A percentile compares a stretch with the other conserved stretches of the same genome.
Evolutionary conservation across 2,888 invertebrate species (phyloP).

Genomic region (Drosophila neotestacea): DNA sequence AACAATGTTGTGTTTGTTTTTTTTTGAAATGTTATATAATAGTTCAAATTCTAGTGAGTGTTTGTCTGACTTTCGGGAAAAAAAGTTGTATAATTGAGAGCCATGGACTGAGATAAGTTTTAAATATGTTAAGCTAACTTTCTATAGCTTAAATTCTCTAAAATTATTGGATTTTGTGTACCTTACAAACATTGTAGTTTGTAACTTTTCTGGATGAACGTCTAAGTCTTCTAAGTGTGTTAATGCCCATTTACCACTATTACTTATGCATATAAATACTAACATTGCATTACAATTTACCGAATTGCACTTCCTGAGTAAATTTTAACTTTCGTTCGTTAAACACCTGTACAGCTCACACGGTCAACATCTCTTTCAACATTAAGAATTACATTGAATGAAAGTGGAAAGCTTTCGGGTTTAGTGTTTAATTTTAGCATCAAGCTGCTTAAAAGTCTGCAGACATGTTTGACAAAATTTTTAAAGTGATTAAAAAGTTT

Average conservation of each 20-base stretch:
- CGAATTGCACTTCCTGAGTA: neutral
- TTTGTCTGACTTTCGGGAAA: neutral
- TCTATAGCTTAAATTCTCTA: neutral
- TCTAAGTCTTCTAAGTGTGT: too few relatives aligned
- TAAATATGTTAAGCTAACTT: neutral
- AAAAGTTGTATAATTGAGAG: neutral
- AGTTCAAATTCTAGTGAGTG: neutral
- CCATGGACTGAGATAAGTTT: neutral
- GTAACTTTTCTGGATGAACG: too few relatives aligned
- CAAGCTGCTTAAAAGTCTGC: constrained; percentile 39
- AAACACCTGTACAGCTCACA: constrained; percentile 15
- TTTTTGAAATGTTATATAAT: neutral
- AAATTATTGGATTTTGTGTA: neutral
- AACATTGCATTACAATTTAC: neutral
- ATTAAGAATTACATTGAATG: constrained; percentile 10
- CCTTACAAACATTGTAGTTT: too few relatives aligned
- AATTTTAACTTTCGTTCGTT: neutral
- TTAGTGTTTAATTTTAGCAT: constrained; percentile 31
- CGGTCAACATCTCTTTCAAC: constrained; percentile 12
- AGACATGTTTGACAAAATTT: constrained; percentile 70
- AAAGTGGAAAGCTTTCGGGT: constrained; percentile 11
- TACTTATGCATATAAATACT: neutral
- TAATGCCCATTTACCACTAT: neutral
- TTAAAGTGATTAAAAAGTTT: constrained; percentile 82
- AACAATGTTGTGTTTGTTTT: neutral